Conservation (phyloP, 1,140 invertebrate species). For the Acyrthosiphon pisum region DNA sequence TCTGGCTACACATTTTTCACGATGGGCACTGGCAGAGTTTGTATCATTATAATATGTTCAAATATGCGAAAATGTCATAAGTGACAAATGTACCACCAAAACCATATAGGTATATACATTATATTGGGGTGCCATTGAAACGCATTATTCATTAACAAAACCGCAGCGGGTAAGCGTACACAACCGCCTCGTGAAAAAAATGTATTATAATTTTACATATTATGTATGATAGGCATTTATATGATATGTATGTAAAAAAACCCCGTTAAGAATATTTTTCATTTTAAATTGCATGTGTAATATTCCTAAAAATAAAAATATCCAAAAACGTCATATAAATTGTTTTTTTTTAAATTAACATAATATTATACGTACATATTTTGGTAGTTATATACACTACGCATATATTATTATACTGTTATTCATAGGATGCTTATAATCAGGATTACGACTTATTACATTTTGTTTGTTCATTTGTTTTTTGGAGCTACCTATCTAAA, state of each 20-base stretch:
- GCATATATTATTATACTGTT: neutral
- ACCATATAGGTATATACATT: neutral
- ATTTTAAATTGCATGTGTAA: neutral
- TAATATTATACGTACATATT: neutral
- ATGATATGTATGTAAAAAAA: neutral
- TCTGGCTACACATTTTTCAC: neutral
- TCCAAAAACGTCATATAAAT: neutral
- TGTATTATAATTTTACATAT: neutral
- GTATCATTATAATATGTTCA: conserved; percentile 3
- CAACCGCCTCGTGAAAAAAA: neutral
- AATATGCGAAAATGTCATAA: conserved; percentile 22
- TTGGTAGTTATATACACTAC: neutral
- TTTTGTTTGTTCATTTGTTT: neutral
- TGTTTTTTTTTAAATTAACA: neutral
- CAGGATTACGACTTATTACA: neutral
- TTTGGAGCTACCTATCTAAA: too few species aligned
- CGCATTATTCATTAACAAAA: neutral
- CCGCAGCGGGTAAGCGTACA: neutral
- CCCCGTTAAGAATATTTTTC: neutral
- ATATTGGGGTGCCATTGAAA: neutral
- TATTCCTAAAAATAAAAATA: conserved; percentile 4
- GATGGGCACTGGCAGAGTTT: neutral
- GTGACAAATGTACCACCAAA: conserved; percentile 32
- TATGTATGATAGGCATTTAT: neutral
- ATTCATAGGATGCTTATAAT: neutral